Conservation (phyloP, 2,113 vertebrate species). For the Atrichornis clamosus region DNA sequence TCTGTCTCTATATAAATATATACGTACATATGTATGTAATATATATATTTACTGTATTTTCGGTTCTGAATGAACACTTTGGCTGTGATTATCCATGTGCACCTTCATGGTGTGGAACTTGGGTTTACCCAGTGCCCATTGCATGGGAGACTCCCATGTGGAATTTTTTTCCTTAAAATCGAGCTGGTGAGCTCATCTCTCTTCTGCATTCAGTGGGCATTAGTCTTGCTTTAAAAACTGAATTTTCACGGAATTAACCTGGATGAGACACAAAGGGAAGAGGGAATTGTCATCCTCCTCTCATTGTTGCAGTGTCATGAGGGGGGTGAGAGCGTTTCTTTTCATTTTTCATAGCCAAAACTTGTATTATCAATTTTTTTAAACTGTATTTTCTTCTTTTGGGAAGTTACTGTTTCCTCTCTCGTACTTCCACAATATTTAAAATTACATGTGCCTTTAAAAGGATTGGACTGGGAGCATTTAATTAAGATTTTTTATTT, state of each 20-base stretch:
- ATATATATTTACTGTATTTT: neutral
- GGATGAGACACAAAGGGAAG: accelerated
- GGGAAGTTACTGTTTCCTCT: neutral
- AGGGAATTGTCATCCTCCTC: neutral
- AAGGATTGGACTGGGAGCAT: neutral
- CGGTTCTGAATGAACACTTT: neutral
- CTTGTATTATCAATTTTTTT: neutral
- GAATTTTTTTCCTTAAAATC: neutral
- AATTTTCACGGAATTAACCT: neutral
- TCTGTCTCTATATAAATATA: neutral
- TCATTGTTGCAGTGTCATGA: neutral
- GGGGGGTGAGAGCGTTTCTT: neutral
- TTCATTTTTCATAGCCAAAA: neutral
- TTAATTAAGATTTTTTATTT: neutral
- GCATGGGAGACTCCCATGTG: neutral
- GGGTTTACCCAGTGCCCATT: neutral
- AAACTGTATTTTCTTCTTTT: neutral
- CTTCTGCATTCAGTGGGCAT: neutral
- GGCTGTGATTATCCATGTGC: neutral
- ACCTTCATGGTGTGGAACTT: neutral
- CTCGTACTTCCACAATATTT: neutral
- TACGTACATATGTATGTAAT: too few species aligned
- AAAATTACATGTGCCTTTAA: neutral
- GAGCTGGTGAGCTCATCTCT: neutral
- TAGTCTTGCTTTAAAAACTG: neutral